These are phyloP conservation scores for Aphelenchoides bicaudatus DNA, from an alignment of 2,888 invertebrate species.

Conservation along the genomic window DNA sequence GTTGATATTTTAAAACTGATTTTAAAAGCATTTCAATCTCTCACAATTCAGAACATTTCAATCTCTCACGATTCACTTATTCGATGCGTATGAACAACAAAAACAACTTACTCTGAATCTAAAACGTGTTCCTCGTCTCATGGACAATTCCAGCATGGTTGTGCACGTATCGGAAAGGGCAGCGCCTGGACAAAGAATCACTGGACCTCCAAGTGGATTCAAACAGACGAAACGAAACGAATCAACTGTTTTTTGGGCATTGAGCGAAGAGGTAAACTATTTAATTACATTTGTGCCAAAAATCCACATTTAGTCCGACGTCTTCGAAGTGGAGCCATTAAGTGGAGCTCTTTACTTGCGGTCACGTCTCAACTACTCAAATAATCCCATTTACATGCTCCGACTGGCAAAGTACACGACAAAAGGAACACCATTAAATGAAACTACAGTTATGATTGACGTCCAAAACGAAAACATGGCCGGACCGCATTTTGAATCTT, in stretches of 20 bases:
- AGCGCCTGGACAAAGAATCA: constrained; percentile 17
- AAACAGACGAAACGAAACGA: background rate
- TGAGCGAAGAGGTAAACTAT: background rate
- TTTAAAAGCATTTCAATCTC: no score
- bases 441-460: constrained; percentile 41
- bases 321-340: constrained; percentile 43
- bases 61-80: no score
- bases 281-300: background rate
- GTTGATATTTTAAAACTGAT: no score
- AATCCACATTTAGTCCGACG: constrained; percentile 25
- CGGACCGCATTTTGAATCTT: constrained; percentile 29
- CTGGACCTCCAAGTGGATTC: constrained; percentile 24
- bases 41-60: no score
- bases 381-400: constrained; percentile 17
- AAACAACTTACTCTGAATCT: constrained; percentile 26
- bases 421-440: constrained; percentile 20
- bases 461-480: constrained; percentile 23
- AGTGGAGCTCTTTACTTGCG: constrained; percentile 39
- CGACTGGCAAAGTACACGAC: constrained; percentile 18
- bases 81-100: constrained; percentile 12
- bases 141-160: background rate
- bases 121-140: background rate
- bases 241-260: background rate
- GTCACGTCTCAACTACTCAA: constrained; percentile 27
- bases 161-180: background rate